Evolutionary conservation across 2,113 vertebrate species (phyloP).

Genomic region (Cygnus buccinator): DNA sequence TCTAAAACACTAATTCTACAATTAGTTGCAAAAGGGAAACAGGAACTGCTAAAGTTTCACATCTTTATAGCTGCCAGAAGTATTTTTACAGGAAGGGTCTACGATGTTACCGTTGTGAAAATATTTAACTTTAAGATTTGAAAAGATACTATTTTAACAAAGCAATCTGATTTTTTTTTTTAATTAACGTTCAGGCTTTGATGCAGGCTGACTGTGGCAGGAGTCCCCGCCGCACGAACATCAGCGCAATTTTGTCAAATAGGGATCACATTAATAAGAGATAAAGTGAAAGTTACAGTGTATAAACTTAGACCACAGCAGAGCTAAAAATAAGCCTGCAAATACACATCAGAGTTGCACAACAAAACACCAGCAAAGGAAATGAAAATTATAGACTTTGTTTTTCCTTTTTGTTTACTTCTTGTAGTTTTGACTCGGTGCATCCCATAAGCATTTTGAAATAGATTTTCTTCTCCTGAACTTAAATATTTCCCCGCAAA

Average conservation of each 20-base stretch:
- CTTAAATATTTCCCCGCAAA: neutral
- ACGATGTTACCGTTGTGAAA: constrained; percentile 33
- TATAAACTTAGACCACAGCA: constrained; percentile 68
- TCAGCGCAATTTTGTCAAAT: constrained; percentile 9
- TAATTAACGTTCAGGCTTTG: neutral
- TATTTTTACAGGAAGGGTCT: constrained; percentile 51
- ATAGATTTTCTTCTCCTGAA: neutral
- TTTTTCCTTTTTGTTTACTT: constrained; percentile 68
- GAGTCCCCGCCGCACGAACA: neutral
- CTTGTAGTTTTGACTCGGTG: constrained; percentile 51
- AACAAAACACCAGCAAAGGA: constrained; percentile 71
- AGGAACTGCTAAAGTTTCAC: constrained; percentile 66
- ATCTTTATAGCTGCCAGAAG: constrained; percentile 56
- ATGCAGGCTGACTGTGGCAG: fast-evolving
- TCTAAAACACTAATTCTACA: constrained; percentile 51
- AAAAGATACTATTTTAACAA: neutral
- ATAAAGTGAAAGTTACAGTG: constrained; percentile 73
- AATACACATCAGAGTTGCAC: constrained; percentile 48
- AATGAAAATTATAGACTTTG: constrained; percentile 56
- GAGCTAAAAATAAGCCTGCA: constrained; percentile 68
- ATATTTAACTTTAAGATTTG: neutral
- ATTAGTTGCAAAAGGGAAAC: constrained; percentile 69
- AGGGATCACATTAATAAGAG: constrained; percentile 50
- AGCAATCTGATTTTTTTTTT: neutral
- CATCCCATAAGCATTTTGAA: neutral